Evolutionary conservation across 2,888 invertebrate genomes (phyloP), one percentile per base, ranked within the genome.

Genomic region (Cryptocephalus moraei): DNA sequence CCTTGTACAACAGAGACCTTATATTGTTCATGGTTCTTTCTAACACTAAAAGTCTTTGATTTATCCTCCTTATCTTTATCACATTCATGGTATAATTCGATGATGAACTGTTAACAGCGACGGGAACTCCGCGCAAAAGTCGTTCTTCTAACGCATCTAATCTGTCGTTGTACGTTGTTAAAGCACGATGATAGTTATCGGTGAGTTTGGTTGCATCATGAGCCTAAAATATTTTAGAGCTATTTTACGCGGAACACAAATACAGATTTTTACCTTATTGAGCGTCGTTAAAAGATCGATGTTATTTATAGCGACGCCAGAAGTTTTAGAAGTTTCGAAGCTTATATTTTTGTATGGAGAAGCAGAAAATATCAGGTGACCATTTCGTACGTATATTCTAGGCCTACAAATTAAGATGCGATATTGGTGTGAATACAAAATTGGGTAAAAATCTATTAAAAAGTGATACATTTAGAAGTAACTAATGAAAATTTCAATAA

Each of bases 271-370:
- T 69, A 79, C 79, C 63, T 66, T 63, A 56, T 59, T 66, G 46
- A 72, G 66, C 48, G 76, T 69, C 48, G 68, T 69, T 34, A 77
- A 67, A 47, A 91, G 63, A 70, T 91, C 82, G 33, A 81, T 72
- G 14, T 81, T 79, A 54, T 88, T 88, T 9, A 91, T 70, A 50
- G 36, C 46, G 9, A 59, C 45, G 32, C 45, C 79, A 80, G 39
- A 92, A 72, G 36, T 44, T 32, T 10, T 22, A 12, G 46, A 43
- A 0, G 84, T 75, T 39, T 75, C 72, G 55, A 94, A 78, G 38
- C 84, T 82, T 45, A 94, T 86, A 66, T 87, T 91, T 64, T 82
- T 84, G 61, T 85, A 81, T 45, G 75, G 73, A 0, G 86, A 91
- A 22, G 90, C 81, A 61, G 84, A 79, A 48, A 95, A 77, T 54